phyloP scores from a whole-genome alignment of 2,113 vertebrate genomes.

The Nipponia nippon region DNA sequence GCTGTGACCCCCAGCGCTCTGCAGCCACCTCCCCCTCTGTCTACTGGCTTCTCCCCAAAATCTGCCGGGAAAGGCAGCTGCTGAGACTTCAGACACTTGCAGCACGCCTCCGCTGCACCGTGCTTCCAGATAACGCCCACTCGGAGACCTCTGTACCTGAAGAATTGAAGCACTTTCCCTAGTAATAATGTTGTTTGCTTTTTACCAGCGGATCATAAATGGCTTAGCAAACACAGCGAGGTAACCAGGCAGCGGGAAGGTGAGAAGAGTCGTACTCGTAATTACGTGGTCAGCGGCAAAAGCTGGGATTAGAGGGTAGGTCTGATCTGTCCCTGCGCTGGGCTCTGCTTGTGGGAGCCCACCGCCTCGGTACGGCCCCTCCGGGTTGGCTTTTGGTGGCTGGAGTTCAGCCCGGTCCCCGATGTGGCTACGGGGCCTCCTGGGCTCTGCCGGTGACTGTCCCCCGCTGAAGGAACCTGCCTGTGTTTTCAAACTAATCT shows the following conservation, averaged over 20 bases:
- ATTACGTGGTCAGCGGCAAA: not conserved
- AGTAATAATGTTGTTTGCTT: not conserved
- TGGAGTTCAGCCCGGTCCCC: not conserved
- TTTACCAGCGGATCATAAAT: not conserved
- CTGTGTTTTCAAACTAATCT: not conserved
- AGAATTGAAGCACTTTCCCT: not conserved
- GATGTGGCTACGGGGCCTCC: not conserved
- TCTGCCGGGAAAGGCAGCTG: not conserved
- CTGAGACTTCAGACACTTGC: not conserved
- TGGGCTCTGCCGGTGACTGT: not conserved
- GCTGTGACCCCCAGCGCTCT: not conserved
- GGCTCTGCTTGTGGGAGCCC: not conserved
- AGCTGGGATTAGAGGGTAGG: not conserved
- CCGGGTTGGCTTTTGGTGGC: not conserved
- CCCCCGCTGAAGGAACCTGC: not conserved
- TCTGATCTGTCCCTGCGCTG: not conserved
- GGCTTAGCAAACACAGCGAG: not conserved
- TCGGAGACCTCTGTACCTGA: not conserved
- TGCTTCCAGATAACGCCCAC: not conserved
- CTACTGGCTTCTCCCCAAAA: not conserved
- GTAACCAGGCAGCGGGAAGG: not conserved
- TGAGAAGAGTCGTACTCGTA: rapidly evolving
- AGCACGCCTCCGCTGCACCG: rapidly evolving
- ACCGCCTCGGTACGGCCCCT: not conserved
- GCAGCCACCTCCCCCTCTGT: not conserved